Conservation (phyloP, 2,888 invertebrate genomes). For the Tryphoninae sp. region DNA sequence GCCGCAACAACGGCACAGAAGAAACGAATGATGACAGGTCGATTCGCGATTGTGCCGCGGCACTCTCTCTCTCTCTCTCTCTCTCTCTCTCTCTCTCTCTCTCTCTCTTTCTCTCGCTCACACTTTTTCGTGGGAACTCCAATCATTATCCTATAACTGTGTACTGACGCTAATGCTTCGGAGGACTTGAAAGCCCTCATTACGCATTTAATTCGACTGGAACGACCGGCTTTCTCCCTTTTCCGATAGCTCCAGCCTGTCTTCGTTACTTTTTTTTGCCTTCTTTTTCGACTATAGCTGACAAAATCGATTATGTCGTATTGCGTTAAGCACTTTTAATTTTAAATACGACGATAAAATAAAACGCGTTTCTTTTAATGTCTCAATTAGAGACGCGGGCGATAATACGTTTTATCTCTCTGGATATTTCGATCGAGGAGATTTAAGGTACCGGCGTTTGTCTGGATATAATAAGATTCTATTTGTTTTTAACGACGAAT, state of each 20-base stretch:
- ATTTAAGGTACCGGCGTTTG: background rate
- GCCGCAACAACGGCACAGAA: constrained; percentile 20
- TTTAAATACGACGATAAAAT: background rate
- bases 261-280: background rate
- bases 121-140: constrained; percentile 52
- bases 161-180: constrained; percentile 37
- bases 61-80: constrained; percentile 49
- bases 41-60: constrained; percentile 56
- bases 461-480: constrained; percentile 5
- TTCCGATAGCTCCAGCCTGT: constrained; percentile 7
- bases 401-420: background rate
- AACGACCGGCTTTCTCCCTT: constrained; percentile 34
- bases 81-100: background rate
- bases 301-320: constrained; percentile 44
- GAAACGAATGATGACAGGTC: constrained; percentile 60
- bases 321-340: constrained; percentile 11
- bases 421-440: constrained; percentile 19
- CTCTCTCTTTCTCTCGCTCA: constrained; percentile 47
- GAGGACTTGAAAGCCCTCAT: constrained; percentile 54
- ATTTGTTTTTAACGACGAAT: constrained; percentile 10
- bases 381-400: background rate
- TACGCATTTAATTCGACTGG: constrained; percentile 52
- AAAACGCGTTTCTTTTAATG: background rate
- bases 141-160: constrained; percentile 56
- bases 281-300: constrained; percentile 26